A percentile compares a stretch with the other conserved stretches of the same genome.
These are phyloP conservation scores for Stomorhina lunata DNA, from an alignment of 2,888 invertebrate species.

Conservation along the genomic window DNA sequence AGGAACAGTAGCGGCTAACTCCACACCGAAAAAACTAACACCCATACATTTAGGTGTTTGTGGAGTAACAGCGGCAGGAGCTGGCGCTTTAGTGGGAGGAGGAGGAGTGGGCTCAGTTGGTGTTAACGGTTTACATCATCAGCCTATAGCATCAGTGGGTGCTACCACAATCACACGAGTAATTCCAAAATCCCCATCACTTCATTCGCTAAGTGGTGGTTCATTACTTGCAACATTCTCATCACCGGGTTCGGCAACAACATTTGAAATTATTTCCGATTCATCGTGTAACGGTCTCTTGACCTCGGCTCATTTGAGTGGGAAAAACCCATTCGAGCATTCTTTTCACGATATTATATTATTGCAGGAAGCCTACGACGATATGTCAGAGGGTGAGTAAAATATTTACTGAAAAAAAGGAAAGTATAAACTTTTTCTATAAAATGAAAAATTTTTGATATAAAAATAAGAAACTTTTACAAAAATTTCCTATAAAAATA, in stretches of 20 bases:
- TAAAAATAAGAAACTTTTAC: too few species aligned
- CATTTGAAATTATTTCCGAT: constrained; percentile 76
- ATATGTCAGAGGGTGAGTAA: constrained; percentile 79
- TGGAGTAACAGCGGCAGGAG: too few species aligned
- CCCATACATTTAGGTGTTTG: background rate
- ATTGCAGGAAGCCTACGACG: constrained; percentile 79
- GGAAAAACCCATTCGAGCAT: constrained; percentile 76
- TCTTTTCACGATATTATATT: constrained; percentile 78
- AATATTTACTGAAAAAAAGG: too few species aligned
- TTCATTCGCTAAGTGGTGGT: constrained; percentile 74
- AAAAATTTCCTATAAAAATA: too few species aligned
- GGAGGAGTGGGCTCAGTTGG: background rate
- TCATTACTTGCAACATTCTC: constrained; percentile 77
- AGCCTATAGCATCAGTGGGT: constrained; percentile 50
- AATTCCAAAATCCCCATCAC: constrained; percentile 75
- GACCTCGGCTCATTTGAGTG: constrained; percentile 75
- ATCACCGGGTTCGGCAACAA: constrained; percentile 74
- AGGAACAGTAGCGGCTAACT: background rate
- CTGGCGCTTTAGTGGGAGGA: background rate
- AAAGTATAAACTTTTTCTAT: too few species aligned
- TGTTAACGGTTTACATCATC: background rate
- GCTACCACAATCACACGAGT: constrained; percentile 67
- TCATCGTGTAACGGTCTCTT: constrained; percentile 77
- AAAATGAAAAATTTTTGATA: too few species aligned
- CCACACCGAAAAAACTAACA: background rate